Evolutionary conservation across 2,888 invertebrate genomes (phyloP), one percentile per base, ranked within the genome.

Genomic region (Orthosia cruda): DNA sequence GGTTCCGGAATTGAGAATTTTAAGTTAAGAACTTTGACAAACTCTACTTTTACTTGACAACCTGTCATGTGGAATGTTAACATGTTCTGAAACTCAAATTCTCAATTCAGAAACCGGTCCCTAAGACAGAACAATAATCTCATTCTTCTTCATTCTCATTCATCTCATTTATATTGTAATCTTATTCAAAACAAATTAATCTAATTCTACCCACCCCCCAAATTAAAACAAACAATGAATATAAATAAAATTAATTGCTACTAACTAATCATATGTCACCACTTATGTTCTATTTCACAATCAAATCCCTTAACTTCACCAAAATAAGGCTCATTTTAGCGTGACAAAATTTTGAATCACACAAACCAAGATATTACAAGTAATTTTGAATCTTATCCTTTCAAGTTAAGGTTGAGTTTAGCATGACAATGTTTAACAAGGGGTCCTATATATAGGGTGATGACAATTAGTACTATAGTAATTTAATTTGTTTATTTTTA

Each of bases 401-500:
- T 9, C 0, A 0, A 0, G 0, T 0, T 63, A 71, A 77, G 20
- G n/a, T 57, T 59, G 32, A 74, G 26, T 63, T 80, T 82, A 9
- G 1, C 20, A 5, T 49, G n/a, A 12, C 26, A 64, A 23, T 3
- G 12, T 18, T 23, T 9, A 13, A n/a, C 16, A 16, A 63, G 52
- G 80, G 83, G 54, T 50, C 52, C 49, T 2, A 16, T 15, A 0
- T 57, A 50, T 54, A 20, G 82, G 62, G 78, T 71, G 82, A 76
- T 63, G 32, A 71, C 26, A 77, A 76, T 73, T 71, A 69, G 61
- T 47, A 20, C 69, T 84, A 87, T 89, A 87, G 89, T 88, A 78
- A 62, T 77, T 79, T 89, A 89, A 91, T 91, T 91, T 90, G 91
- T 92, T 92, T 91, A 89, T 91, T 89, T 88, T 86, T 85, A 75